Base-by-base conservation (phyloP, 92 coral and sea anemone species). In the Parazoanthus darwini region DNA sequence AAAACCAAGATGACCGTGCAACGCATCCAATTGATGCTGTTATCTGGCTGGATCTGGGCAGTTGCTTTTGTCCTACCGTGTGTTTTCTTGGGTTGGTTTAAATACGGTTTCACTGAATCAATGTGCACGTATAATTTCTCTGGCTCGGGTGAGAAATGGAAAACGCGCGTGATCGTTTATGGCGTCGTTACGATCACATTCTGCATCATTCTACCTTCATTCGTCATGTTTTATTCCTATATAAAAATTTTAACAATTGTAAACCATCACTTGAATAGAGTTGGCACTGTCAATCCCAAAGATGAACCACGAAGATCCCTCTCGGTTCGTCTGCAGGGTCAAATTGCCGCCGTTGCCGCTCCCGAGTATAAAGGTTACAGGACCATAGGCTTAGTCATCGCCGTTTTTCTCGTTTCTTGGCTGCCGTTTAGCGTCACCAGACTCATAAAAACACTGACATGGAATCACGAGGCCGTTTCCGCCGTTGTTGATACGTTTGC, bases 61-160 rank as follows among this genome's bases (percentile, higher is more conserved):
- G 43, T 88, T 36, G 77, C 86, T 43, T 92, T 92, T 11, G 91
- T 93, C 9, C 85, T 74, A 5, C 94, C 94, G 18, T 92, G 91
- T 63, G 82, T 89, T 2, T 79, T 79, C 39, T 50, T 92, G 50
- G 94, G 94, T 20, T 92, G 94, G 94, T 92, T 92, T 79, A 59
- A 80, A 48, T 92, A 91, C 65, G 94, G 93, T 29, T 43, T 29
- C 9, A 91, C 79, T 38, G 94, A 92, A 63, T 90, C 93, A 1
- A 83, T 92, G 90, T 92, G 94, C 11, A 92, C 94, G 3, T 88
- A 91, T 50, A 91, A 58, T 22, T 88, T 92, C 85, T 63, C 51
- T 22, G 94, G 94, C 10, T 90, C 94, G 44, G 94, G 94, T 2
- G 93, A 92, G 35, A 85, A 84, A 79, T 92, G 94, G 94, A 92